A percentile compares a stretch with the other conserved stretches of the same genome.
These are phyloP conservation scores for Arenaria interpres DNA, from an alignment of 2,113 vertebrate species.

Conservation along the genomic window DNA sequence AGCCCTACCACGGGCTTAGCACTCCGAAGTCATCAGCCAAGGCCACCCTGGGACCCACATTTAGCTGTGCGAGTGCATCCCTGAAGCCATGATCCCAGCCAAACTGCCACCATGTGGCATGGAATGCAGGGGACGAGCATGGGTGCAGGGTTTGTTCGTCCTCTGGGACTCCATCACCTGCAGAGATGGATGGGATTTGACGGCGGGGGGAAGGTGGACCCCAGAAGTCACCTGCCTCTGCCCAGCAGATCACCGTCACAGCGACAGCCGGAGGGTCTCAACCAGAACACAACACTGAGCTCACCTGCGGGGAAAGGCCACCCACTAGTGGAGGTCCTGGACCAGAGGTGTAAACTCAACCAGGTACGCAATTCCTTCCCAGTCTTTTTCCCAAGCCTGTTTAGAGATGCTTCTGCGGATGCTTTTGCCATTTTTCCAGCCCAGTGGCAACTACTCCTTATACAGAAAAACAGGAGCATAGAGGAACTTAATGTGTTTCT, in stretches of 20 bases:
- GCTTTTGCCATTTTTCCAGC: background rate
- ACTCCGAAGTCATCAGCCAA: background rate
- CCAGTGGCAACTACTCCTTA: background rate
- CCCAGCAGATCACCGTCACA: background rate
- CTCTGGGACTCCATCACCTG: background rate
- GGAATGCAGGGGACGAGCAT: background rate
- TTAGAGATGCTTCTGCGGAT: background rate
- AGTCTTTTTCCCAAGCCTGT: background rate
- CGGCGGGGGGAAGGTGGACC: rapidly evolving
- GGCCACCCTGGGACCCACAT: background rate
- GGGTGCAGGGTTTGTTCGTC: background rate
- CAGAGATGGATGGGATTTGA: background rate
- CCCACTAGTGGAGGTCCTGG: background rate
- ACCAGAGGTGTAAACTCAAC: background rate
- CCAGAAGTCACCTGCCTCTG: background rate
- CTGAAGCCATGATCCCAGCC: background rate
- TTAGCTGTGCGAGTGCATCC: background rate
- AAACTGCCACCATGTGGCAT: background rate
- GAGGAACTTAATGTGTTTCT: background rate
- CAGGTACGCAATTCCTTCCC: background rate
- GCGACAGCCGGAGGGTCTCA: background rate
- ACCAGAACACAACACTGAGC: background rate
- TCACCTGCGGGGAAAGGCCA: background rate
- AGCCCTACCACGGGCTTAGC: background rate
- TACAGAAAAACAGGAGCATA: background rate